phyloP scores from a whole-genome alignment of 2,888 invertebrate species.

The Baccha elongata region DNA sequence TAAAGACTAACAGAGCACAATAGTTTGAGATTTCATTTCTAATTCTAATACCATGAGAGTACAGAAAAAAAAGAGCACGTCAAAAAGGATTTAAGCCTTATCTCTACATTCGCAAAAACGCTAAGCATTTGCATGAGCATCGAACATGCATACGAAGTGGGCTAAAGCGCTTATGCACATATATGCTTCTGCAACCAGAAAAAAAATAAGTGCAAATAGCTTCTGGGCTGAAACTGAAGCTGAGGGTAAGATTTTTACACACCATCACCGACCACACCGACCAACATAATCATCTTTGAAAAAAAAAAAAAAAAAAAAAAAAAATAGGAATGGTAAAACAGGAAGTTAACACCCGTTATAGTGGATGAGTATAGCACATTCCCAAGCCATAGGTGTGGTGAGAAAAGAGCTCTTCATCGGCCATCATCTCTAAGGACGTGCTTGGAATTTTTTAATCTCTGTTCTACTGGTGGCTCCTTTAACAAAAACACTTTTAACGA shows the following conservation, averaged over 20 bases:
- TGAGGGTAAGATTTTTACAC: background rate
- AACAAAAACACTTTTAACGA: background rate
- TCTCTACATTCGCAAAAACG: conserved; percentile 5
- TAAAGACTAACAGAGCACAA: background rate
- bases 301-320: background rate
- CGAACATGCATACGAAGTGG: conserved; percentile 57
- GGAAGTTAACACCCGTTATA: background rate
- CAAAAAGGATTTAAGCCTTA: conserved; percentile 26
- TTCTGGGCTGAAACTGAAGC: background rate
- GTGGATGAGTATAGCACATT: background rate
- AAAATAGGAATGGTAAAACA: too few relatives aligned
- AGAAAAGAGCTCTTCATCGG: background rate
- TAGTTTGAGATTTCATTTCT: conserved; percentile 9
- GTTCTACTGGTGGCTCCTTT: background rate
- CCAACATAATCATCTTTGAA: conserved; percentile 4
- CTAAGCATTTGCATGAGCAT: conserved; percentile 20
- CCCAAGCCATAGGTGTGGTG: background rate
- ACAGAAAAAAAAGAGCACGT: background rate
- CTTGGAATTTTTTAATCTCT: conserved; percentile 8
- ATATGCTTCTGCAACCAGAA: conserved; percentile 9
- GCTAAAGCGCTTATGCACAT: conserved; percentile 43
- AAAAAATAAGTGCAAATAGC: conserved; percentile 19
- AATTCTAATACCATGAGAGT: conserved; percentile 3
- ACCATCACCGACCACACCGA: background rate
- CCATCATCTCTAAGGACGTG: background rate